Evolutionary conservation across 1,140 invertebrate species (phyloP), one percentile per base, ranked within the genome.

Genomic region (Grapholita molesta): DNA sequence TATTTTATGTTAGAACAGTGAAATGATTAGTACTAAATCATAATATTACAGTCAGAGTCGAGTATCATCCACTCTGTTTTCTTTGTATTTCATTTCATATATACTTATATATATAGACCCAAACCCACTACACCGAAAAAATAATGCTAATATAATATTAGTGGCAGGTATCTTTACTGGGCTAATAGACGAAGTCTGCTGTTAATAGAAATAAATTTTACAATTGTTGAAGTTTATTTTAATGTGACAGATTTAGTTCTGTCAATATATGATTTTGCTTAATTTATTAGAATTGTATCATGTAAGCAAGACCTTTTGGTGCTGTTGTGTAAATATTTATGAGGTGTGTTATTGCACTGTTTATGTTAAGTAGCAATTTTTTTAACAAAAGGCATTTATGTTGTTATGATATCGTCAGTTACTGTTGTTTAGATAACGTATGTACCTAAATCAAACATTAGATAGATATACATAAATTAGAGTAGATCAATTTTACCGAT

Each of bases 311-410:
- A 32, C 24, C 55, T 61, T 61, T 32, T 61, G 55, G 55, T 61
- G 55, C 55, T 61, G 55, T 28, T 61, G n/a, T 61, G 25, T 61
- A 61, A 32, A 61, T 61, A 61, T n/a, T 61, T 61, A 61, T 61
- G 25, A 15, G n/a, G 25, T 32, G 55, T 61, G 55, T 61, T 61
- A 25, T 61, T 61, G 55, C 55, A 61, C 55, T 30, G 55, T 28
- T 61, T 61, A 28, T 66, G 38, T 66, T 66, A 66, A 48, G 65
- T 52, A 66, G 33, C 24, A 35, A 48, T 48, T 28, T 66, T 42
- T 66, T 65, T 61, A 61, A 38, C 35, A 48, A 66, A 66, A 28
- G 35, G 65, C 65, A 66, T 66, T 66, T 66, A 66, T 66, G 65
- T 66, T 38, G 24, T 30, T 48, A n/a, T 48, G 18, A 38, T 48